These are phyloP conservation scores for Neosalanx taihuensis DNA, from an alignment of 2,797 vertebrate genomes.

Conservation along the genomic window DNA sequence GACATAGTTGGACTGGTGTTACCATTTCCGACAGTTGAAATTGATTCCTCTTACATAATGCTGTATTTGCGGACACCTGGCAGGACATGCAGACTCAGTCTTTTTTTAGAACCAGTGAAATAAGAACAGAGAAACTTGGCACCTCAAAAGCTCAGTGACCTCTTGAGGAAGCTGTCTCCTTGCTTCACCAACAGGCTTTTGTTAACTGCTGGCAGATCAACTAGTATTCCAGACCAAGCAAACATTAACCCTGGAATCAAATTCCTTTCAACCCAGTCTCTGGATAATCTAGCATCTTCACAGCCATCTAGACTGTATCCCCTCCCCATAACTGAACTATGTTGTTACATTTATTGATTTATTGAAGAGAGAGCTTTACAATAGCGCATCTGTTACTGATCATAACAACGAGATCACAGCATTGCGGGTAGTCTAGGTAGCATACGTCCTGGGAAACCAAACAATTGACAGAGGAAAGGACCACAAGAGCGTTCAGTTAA, in stretches of 20 bases:
- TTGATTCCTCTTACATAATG: slow-evolving; percentile 64
- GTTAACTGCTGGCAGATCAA: slow-evolving; percentile 25
- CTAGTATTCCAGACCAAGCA: neutral
- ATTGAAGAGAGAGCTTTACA: no score
- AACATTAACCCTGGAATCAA: slow-evolving; percentile 17
- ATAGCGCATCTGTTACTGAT: no score
- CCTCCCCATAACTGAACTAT: slow-evolving; percentile 14
- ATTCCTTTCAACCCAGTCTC: neutral
- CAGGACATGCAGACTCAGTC: slow-evolving; percentile 57
- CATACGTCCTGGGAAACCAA: no score
- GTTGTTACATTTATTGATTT: neutral
- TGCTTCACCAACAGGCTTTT: slow-evolving; percentile 30
- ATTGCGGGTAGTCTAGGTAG: no score
- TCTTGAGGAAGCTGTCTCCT: slow-evolving; percentile 53
- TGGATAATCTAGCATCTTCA: neutral
- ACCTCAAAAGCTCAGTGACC: slow-evolving; percentile 51
- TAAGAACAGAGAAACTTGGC: slow-evolving; percentile 56
- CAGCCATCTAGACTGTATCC: slow-evolving; percentile 4
- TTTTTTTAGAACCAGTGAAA: slow-evolving; percentile 64
- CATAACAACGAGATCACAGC: no score
- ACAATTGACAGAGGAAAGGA: no score
- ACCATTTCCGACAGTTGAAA: slow-evolving; percentile 55
- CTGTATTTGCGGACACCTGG: slow-evolving; percentile 67
- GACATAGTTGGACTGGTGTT: slow-evolving; percentile 33
- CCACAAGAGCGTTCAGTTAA: no score